Conservation (phyloP, 2,888 invertebrate genomes). For the Cantharis nigra region DNA sequence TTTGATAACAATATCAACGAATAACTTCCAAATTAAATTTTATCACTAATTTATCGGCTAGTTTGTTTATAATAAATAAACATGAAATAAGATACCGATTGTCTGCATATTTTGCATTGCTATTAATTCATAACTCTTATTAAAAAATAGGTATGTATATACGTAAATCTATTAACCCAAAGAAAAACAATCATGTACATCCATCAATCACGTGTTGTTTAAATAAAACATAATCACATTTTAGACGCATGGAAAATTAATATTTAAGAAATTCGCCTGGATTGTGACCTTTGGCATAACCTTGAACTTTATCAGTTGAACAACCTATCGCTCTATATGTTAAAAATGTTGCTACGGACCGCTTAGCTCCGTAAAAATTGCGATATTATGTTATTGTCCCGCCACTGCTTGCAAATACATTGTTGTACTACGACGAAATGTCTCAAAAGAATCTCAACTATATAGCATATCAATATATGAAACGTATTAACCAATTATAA, state of each 20-base stretch:
- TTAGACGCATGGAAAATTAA: constrained; percentile 24
- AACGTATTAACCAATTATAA: no score
- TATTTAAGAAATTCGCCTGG: constrained; percentile 22
- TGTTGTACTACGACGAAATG: not conserved
- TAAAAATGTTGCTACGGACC: constrained; percentile 27
- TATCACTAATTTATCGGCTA: not conserved
- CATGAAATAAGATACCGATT: not conserved
- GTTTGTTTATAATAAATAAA: constrained; percentile 1
- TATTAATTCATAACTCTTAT: not conserved
- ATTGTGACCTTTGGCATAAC: constrained; percentile 19
- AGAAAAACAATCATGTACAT: not conserved
- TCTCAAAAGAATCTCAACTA: not conserved
- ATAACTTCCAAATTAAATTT: constrained; percentile 2
- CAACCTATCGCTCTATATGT: constrained; percentile 24
- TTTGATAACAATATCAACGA: constrained; percentile 17
- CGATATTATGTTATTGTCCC: not conserved
- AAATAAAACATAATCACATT: constrained; percentile 19
- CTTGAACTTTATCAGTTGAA: constrained; percentile 29
- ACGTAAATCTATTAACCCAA: not conserved
- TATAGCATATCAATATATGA: not conserved
- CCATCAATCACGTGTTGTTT: not conserved
- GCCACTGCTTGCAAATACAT: not conserved
- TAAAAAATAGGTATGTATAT: no score
- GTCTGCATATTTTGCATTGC: not conserved
- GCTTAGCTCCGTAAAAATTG: not conserved